Percentiles rank a stretch among this genome's conserved stretches.
phyloP scores from a whole-genome alignment of 1,140 invertebrate genomes.

The Sarcophaga peregrina region DNA sequence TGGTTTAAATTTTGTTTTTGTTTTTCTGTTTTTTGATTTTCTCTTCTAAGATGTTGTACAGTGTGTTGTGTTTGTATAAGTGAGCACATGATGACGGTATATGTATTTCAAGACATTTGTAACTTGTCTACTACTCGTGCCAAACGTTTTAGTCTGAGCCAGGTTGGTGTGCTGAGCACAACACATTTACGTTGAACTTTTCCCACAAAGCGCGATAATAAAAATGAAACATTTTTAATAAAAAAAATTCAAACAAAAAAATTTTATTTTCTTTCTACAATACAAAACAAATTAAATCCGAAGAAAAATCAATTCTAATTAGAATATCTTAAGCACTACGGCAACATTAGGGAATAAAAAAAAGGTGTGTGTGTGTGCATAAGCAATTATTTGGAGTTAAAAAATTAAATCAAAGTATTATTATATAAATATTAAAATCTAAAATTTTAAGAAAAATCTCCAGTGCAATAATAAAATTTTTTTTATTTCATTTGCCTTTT shows the following conservation, averaged over 20 bases:
- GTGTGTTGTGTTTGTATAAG: neutral
- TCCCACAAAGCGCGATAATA: neutral
- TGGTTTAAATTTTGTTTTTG: neutral
- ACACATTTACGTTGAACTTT: conserved; percentile 22
- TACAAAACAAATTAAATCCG: neutral
- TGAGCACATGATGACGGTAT: neutral
- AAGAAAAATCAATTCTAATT: conserved; percentile 8
- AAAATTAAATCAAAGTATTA: neutral
- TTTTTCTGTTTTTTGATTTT: neutral
- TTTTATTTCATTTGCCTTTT: neutral
- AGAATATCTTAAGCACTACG: neutral
- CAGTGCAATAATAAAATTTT: neutral
- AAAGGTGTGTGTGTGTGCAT: conserved; percentile 32
- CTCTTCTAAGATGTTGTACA: conserved; percentile 2
- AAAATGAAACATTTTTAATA: conserved; percentile 26
- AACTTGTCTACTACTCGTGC: conserved; percentile 28
- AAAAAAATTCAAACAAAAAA: conserved; percentile 11
- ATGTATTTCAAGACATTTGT: neutral
- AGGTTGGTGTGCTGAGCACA: conserved; percentile 38
- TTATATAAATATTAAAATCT: neutral
- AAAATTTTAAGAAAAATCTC: neutral
- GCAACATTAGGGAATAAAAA: neutral
- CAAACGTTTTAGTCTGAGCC: conserved; percentile 32
- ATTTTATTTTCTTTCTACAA: neutral
- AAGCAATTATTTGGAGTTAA: neutral